A percentile compares a stretch with the other conserved stretches of the same genome.
Conservation (phyloP, 1,140 invertebrate genomes). For the Telenomus remus region DNA sequence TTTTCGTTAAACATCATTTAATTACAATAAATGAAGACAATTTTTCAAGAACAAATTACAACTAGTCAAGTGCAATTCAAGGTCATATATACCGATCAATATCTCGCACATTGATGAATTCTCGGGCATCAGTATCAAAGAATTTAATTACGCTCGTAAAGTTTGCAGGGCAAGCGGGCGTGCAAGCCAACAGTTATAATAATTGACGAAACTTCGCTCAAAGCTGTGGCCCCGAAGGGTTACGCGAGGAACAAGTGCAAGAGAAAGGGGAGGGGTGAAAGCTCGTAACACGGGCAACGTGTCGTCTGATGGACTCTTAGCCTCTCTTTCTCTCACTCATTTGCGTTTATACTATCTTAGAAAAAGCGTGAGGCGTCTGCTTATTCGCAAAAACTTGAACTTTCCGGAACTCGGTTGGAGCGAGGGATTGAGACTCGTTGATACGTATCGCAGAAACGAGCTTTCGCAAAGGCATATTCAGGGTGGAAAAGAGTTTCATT, state of each 20-base stretch:
- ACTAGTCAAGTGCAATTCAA: slow-evolving; percentile 13
- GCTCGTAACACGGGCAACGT: slow-evolving; percentile 39
- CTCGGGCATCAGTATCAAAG: slow-evolving; percentile 24
- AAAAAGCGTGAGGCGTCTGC: slow-evolving; percentile 37
- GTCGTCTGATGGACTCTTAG: slow-evolving; percentile 36
- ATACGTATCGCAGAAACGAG: slow-evolving; percentile 74
- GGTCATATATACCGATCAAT: slow-evolving; percentile 16
- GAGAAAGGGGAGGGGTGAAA: slow-evolving; percentile 20
- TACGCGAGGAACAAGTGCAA: slow-evolving; percentile 17
- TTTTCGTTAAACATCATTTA: no score
- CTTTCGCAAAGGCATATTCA: slow-evolving; percentile 72
- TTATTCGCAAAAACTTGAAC: slow-evolving; percentile 64
- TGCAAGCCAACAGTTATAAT: slow-evolving; percentile 33
- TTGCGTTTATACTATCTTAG: slow-evolving; percentile 14
- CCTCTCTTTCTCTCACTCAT: slow-evolving; percentile 34
- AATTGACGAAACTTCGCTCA: slow-evolving; percentile 55
- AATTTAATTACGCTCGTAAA: slow-evolving; percentile 55
- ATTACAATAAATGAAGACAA: no score
- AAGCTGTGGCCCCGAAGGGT: slow-evolving; percentile 50
- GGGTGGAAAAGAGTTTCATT: slow-evolving; percentile 74
- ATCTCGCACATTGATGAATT: slow-evolving; percentile 22
- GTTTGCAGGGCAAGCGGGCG: slow-evolving; percentile 28
- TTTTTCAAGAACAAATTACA: background rate
- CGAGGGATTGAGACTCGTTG: slow-evolving; percentile 55
- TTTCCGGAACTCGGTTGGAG: slow-evolving; percentile 62